These are phyloP conservation scores for Trachops cirrhosus DNA, from an alignment of 2,797 vertebrate species.

Conservation along the genomic window DNA sequence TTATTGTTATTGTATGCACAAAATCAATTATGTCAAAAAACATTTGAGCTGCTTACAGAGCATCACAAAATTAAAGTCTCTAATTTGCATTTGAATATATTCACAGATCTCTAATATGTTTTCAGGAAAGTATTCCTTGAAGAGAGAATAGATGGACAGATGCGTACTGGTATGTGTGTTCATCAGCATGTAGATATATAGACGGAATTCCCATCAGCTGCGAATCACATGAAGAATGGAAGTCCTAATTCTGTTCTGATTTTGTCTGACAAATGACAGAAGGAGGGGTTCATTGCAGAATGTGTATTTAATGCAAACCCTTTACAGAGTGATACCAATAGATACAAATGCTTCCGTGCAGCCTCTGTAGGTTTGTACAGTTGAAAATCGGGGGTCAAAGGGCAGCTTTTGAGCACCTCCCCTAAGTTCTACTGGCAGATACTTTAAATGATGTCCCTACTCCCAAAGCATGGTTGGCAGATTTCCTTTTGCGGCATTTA, in stretches of 20 bases:
- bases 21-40: conserved; percentile 53
- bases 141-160: background rate
- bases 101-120: conserved; percentile 23
- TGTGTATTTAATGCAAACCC: background rate
- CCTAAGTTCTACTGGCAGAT: background rate
- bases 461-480: background rate
- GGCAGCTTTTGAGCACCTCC: background rate
- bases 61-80: conserved; percentile 39
- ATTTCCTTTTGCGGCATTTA: background rate
- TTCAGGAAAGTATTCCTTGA: background rate
- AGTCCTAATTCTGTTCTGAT: background rate
- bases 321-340: background rate
- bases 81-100: conserved; percentile 45
- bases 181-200: background rate
- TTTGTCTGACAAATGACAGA: background rate
- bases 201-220: background rate
- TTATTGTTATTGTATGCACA: background rate
- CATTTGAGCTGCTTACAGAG: conserved; percentile 48
- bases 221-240: background rate
- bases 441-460: background rate
- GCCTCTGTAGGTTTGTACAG: background rate
- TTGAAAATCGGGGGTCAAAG: background rate
- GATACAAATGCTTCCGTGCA: background rate
- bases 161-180: background rate
- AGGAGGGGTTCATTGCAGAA: background rate